phyloP scores from a whole-genome alignment of 2,113 vertebrate genomes.

The Apteryx owenii region DNA sequence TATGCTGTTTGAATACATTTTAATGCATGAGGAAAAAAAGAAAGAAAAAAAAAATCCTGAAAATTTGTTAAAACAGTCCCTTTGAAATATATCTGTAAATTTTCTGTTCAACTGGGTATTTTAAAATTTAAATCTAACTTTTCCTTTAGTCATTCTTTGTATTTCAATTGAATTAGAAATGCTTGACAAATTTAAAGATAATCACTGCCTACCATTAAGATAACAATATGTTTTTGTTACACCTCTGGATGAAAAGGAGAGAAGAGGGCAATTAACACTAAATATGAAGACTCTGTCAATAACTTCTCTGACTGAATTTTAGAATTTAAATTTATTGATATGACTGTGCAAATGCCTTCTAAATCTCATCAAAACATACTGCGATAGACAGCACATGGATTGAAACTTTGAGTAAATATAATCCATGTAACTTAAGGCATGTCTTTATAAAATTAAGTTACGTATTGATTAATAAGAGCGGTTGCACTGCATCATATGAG shows the following conservation, averaged over 20 bases:
- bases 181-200: background rate
- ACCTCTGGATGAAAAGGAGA: background rate
- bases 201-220: background rate
- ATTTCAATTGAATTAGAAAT: background rate
- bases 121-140: background rate
- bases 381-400: background rate
- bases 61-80: background rate
- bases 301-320: background rate
- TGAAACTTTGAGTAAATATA: background rate
- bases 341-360: background rate
- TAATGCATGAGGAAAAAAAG: background rate
- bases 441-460: background rate
- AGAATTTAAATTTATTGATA: background rate
- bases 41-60: background rate
- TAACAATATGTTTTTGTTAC: background rate
- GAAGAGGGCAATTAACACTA: background rate
- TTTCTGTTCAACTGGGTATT: background rate
- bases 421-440: accelerated
- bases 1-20: background rate
- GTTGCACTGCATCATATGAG: background rate
- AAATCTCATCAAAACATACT: background rate
- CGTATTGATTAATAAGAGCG: background rate
- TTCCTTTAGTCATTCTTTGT: background rate
- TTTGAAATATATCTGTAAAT: background rate
- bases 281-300: background rate